phyloP scores from a whole-genome alignment of 2,113 vertebrate species.

The Formicarius rufipectus region DNA sequence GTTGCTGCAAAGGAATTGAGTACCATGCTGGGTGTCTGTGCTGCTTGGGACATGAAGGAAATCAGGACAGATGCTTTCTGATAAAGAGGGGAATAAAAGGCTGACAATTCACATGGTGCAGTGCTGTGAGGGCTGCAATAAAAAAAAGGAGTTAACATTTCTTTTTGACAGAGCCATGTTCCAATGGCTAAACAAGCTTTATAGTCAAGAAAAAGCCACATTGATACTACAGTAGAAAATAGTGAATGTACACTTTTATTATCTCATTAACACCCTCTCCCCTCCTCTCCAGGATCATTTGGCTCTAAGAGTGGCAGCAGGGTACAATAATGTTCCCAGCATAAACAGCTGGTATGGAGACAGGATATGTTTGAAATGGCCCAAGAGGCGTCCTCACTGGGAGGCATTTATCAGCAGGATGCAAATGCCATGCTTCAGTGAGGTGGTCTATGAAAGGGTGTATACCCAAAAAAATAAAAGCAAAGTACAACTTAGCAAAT shows the following conservation, averaged over 20 bases:
- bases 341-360: constrained; percentile 18
- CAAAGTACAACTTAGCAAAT: not conserved
- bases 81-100: not conserved
- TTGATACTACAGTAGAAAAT: not conserved
- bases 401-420: constrained; percentile 25
- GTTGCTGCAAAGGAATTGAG: not conserved
- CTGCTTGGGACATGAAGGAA: not conserved
- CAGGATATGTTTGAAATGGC: not conserved
- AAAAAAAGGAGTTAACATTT: not conserved
- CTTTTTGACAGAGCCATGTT: not conserved
- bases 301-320: not conserved
- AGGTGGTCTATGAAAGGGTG: not conserved
- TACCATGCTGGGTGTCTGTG: not conserved
- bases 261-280: constrained; percentile 24
- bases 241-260: not conserved
- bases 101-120: not conserved
- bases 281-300: not conserved
- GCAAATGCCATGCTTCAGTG: accelerated
- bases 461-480: not conserved
- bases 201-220: not conserved
- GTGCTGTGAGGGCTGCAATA: not conserved
- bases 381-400: not conserved
- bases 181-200: constrained; percentile 10
- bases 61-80: not conserved
- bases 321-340: not conserved